phyloP scores from a whole-genome alignment of 2,113 vertebrate species.

The Zosterops hypoxanthus region DNA sequence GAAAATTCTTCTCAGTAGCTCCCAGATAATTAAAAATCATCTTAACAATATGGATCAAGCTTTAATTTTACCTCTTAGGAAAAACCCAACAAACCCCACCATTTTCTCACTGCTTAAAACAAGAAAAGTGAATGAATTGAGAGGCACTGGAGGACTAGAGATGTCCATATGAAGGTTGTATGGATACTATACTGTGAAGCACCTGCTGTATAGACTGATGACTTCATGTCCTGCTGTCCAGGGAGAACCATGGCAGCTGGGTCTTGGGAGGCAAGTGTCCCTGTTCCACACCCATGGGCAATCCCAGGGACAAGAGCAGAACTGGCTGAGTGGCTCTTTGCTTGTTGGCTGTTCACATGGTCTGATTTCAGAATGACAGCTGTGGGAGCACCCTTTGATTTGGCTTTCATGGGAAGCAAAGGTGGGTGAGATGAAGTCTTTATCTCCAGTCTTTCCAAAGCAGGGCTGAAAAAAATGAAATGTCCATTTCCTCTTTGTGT shows the following conservation, averaged over 20 bases:
- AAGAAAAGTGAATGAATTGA: neutral
- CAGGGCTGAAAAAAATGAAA: neutral
- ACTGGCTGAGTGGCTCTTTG: neutral
- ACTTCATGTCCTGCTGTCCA: neutral
- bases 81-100: neutral
- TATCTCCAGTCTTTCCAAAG: neutral
- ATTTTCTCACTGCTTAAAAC: neutral
- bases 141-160: neutral
- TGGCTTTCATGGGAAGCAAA: neutral
- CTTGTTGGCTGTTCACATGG: fast-evolving
- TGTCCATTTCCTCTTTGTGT: neutral
- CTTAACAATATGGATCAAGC: neutral
- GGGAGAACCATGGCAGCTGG: neutral
- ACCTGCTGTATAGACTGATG: neutral
- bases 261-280: neutral
- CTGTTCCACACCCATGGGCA: neutral
- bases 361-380: neutral
- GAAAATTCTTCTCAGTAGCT: neutral
- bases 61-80: neutral
- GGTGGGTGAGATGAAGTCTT: neutral
- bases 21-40: neutral
- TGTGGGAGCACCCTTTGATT: neutral
- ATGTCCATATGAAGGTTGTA: neutral
- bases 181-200: neutral
- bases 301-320: neutral